These are phyloP conservation scores for Dicranocentrus wangi DNA, from an alignment of 2,888 invertebrate genomes.

Conservation along the genomic window DNA sequence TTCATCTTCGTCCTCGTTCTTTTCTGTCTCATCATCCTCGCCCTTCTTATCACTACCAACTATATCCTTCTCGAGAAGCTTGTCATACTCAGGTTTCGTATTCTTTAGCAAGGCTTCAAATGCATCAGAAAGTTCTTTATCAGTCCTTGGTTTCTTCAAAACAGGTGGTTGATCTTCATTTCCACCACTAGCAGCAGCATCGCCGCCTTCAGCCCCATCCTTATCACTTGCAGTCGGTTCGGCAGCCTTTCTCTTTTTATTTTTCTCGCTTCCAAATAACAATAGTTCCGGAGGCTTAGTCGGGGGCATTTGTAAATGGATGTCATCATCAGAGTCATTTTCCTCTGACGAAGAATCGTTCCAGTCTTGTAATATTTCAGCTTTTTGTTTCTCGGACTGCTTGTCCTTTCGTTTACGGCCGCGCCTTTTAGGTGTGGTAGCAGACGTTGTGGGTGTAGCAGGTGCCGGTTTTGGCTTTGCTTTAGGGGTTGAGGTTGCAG, in stretches of 20 bases:
- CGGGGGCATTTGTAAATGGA: constrained; percentile 25
- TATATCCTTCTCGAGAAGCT: neutral
- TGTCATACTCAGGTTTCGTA: constrained; percentile 41
- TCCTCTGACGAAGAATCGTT: constrained; percentile 34
- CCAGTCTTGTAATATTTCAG: constrained; percentile 41
- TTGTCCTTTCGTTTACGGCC: constrained; percentile 26
- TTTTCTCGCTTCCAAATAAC: constrained; percentile 38
- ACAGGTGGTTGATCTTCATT: constrained; percentile 43
- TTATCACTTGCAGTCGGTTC: constrained; percentile 39
- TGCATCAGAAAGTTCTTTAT: constrained; percentile 55
- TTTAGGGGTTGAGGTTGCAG: neutral
- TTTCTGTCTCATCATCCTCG: neutral
- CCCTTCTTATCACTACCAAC: neutral
- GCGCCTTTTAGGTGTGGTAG: constrained; percentile 3
- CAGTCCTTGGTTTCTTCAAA: constrained; percentile 54
- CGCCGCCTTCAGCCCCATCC: neutral
- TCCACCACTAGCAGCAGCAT: neutral
- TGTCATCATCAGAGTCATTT: constrained; percentile 35
- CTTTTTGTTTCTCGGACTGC: constrained; percentile 29
- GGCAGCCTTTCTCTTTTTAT: constrained; percentile 49
- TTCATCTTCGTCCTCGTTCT: constrained; percentile 2
- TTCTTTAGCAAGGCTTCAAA: constrained; percentile 50
- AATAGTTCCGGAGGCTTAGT: constrained; percentile 20
- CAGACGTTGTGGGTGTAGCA: neutral
- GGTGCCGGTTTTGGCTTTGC: neutral